Evolutionary conservation across 2,888 invertebrate genomes (phyloP).

Genomic region (Zygaena filipendulae): DNA sequence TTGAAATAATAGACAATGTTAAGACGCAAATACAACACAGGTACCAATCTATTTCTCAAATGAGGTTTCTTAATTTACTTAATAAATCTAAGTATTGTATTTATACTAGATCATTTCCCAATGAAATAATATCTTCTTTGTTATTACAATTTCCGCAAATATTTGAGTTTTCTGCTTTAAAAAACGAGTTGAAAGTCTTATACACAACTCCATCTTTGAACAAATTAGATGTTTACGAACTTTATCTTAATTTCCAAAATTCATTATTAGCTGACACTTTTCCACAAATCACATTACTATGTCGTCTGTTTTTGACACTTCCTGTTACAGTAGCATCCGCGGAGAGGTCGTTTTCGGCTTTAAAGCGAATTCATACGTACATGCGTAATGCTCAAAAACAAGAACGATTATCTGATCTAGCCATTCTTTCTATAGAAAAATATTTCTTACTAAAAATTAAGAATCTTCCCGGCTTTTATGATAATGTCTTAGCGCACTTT

Average conservation of each 20-base stretch:
- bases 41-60: constrained; percentile 5
- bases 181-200: constrained; percentile 10
- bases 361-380: too few species aligned
- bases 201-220: constrained; percentile 5
- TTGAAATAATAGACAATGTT: too few species aligned
- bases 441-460: too few species aligned
- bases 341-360: too few species aligned
- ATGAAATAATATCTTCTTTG: constrained; percentile 4
- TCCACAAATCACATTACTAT: constrained; percentile 8
- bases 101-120: constrained; percentile 1
- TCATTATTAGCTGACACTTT: constrained; percentile 2
- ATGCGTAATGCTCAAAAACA: too few species aligned
- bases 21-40: too few species aligned
- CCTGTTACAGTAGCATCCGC: constrained; percentile 7
- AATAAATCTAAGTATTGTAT: constrained; percentile 5
- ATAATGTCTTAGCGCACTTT: background rate
- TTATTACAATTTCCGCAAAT: constrained; percentile 2
- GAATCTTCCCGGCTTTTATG: background rate
- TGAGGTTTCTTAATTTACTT: constrained; percentile 7
- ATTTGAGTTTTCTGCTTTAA: constrained; percentile 8
- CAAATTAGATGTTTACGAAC: background rate
- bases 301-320: constrained; percentile 6
- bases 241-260: background rate
- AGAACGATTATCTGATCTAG: too few species aligned
- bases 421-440: too few species aligned